Base-by-base conservation (phyloP, 2,113 vertebrate genomes). In the Hydropotes inermis region DNA sequence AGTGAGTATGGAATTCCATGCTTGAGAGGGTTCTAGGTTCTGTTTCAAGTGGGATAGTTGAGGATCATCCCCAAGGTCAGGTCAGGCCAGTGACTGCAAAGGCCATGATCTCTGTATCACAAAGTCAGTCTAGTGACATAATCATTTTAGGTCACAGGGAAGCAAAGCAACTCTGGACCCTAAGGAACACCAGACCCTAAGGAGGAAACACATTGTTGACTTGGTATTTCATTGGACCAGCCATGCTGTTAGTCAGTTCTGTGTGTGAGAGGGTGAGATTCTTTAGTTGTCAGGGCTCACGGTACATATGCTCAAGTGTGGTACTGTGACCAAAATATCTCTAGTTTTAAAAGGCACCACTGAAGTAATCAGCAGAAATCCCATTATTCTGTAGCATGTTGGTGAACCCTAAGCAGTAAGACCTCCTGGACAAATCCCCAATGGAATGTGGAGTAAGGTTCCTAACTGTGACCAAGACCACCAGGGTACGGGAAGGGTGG, bases 301-400 rank as follows among this genome's bases (percentile, higher is more conserved):
- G 64, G n/a, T 36, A 19, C 4, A 70, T 21, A 70, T 70, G 64
- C n/a, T 11, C 17, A 36, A 70, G n/a, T 1, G 4, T 70, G n/a
- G 15, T n/a, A 27, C 13, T 52, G 6, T 79, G 55, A 87, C n/a
- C 5, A 57, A 61, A 61, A 91, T 1, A 15, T 33, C 55, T 87
- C 55, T 60, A 16, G 57, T 79, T 94, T 87, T 55, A 27, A 64
- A 10, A 43, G 28, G 2, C 19, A 15, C 15, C 25, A 47, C 55
- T 4, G 54, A 28, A 54, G 0, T 52, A 47, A 54, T 87, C 47
- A n/a, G 4, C 19, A 9, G 45, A 43, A 87, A 87, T 54, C 27
- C n/a, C 47, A 15, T 7, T 36, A 1, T 4, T n/a, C 12, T 6
- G 0, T 13, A 14, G 60, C 30, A 60, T 60, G 61, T 55, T 7